These are phyloP conservation scores for Ptilorrhoa leucosticta DNA, from an alignment of 2,113 vertebrate species.

Conservation along the genomic window DNA sequence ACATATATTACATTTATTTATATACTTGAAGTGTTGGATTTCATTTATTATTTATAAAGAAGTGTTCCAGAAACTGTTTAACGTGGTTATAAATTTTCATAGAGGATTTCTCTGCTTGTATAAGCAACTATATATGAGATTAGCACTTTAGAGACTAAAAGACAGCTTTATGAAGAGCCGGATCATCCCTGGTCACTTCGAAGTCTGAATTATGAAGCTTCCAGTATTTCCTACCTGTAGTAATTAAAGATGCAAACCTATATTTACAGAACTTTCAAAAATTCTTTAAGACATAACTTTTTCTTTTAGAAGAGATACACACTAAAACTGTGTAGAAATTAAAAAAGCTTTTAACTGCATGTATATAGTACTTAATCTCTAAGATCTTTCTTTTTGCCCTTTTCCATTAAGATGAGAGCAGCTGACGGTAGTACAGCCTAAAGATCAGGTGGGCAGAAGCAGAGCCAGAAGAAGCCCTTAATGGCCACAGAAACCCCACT, in stretches of 20 bases:
- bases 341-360: background rate
- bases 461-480: background rate
- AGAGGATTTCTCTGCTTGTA: constrained; percentile 8
- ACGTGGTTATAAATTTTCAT: background rate
- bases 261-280: background rate
- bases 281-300: background rate
- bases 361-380: background rate
- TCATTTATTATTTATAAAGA: background rate
- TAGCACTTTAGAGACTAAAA: background rate
- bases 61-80: background rate
- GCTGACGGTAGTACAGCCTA: background rate
- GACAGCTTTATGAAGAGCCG: background rate
- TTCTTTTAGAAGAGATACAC: background rate
- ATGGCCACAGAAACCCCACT: background rate
- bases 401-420: background rate
- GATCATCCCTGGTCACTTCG: background rate
- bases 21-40: background rate
- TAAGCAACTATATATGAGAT: background rate
- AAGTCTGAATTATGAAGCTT: background rate
- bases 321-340: background rate
- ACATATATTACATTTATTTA: background rate
- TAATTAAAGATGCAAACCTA: background rate
- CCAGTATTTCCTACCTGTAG: background rate
- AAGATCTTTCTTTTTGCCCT: background rate
- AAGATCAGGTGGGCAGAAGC: background rate